phyloP scores from a whole-genome alignment of 2,888 invertebrate genomes.

The Neoscelio sp. region DNA sequence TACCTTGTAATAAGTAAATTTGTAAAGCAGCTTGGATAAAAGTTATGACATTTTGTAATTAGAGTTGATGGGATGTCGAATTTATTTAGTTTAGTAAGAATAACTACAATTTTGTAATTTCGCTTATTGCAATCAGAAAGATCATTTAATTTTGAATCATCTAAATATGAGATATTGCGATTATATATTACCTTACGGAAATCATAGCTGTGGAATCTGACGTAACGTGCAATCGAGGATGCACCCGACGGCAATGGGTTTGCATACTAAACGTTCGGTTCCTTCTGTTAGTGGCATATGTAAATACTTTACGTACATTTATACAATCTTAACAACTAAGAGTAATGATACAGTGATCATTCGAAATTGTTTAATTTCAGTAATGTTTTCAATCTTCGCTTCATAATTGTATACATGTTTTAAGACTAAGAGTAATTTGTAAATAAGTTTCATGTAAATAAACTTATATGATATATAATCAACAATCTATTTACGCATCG shows the following conservation, averaged over 20 bases:
- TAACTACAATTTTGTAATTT: constrained; percentile 21
- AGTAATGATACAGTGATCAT: background rate
- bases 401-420: too few species aligned
- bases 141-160: constrained; percentile 58
- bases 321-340: constrained; percentile 33
- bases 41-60: constrained; percentile 19
- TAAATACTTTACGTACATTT: constrained; percentile 63
- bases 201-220: constrained; percentile 71
- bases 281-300: constrained; percentile 63
- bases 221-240: constrained; percentile 72
- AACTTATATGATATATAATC: too few species aligned
- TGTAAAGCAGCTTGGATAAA: constrained; percentile 14
- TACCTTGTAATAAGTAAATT: constrained; percentile 10
- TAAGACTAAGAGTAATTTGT: too few species aligned
- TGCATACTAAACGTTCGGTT: constrained; percentile 72
- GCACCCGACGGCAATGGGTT: constrained; percentile 71
- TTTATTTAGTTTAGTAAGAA: background rate
- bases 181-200: constrained; percentile 70
- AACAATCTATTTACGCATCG: too few species aligned
- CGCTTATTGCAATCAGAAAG: constrained; percentile 36
- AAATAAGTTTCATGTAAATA: too few species aligned
- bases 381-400: background rate
- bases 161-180: constrained; percentile 62
- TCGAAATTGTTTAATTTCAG: background rate
- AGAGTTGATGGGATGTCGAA: constrained; percentile 14